Evolutionary conservation across 2,797 vertebrate genomes (phyloP).

Genomic region (Scarus forsteni): DNA sequence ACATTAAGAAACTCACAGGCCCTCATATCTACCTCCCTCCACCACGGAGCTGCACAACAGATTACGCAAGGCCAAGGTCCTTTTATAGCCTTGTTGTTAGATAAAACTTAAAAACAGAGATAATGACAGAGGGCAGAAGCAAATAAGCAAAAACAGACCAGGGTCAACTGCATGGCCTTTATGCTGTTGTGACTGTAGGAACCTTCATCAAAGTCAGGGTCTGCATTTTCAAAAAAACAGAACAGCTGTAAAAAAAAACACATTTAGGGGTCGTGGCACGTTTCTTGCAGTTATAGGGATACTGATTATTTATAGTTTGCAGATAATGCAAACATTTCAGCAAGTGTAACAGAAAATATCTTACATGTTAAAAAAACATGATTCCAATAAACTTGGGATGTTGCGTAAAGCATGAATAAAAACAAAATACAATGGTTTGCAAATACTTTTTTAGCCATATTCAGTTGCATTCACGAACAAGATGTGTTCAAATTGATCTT

Average conservation of each 20-base stretch:
- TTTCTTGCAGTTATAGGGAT: neutral
- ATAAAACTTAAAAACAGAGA: constrained; percentile 37
- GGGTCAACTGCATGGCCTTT: neutral
- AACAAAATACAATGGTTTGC: too few relatives aligned
- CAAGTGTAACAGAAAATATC: too few relatives aligned
- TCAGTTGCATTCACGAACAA: too few relatives aligned
- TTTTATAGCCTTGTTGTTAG: constrained; percentile 46
- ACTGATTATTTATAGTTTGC: too few relatives aligned
- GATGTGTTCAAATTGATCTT: too few relatives aligned
- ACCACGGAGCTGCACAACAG: constrained; percentile 12
- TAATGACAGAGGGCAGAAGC: constrained; percentile 25
- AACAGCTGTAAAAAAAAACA: constrained; percentile 5
- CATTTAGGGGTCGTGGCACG: neutral
- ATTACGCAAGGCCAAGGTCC: constrained; percentile 65
- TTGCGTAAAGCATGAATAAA: too few relatives aligned
- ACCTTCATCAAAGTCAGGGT: neutral
- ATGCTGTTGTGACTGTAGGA: neutral
- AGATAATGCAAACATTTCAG: too few relatives aligned
- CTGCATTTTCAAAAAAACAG: constrained; percentile 7
- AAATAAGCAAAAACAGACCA: constrained; percentile 9
- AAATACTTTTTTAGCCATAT: too few relatives aligned
- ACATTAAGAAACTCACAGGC: constrained; percentile 1
- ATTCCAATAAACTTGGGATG: too few relatives aligned
- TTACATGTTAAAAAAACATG: too few relatives aligned
- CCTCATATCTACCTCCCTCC: neutral